These are phyloP conservation scores for Ptiloglossa arizonensis DNA, from an alignment of 1,140 invertebrate species.

Conservation along the genomic window DNA sequence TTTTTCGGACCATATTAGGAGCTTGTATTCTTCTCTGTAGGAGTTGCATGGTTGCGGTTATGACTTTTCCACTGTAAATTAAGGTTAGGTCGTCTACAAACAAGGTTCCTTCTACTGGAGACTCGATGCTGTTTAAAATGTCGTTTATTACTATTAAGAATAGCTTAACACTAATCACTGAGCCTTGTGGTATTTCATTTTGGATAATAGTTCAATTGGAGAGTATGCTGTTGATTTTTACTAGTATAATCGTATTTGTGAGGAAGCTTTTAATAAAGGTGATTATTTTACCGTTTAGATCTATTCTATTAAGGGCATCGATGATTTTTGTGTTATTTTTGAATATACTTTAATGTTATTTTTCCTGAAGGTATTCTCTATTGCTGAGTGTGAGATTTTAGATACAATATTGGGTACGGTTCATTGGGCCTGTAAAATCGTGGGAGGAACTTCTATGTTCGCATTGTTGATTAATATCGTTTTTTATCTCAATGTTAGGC, in stretches of 20 bases:
- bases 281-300: neutral
- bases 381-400: too few species aligned
- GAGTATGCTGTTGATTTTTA: neutral
- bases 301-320: neutral
- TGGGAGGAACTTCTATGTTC: too few species aligned
- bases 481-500: too few species aligned
- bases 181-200: slow-evolving; percentile 1
- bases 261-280: slow-evolving; percentile 11
- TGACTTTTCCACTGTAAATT: neutral
- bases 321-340: neutral
- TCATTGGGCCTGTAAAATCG: too few species aligned
- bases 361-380: too few species aligned
- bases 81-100: slow-evolving; percentile 5
- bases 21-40: neutral
- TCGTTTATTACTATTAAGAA: slow-evolving; percentile 16
- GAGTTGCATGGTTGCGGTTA: neutral
- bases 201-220: neutral
- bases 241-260: neutral
- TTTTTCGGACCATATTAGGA: neutral
- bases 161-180: neutral
- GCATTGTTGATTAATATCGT: too few species aligned
- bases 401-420: too few species aligned
- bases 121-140: neutral
- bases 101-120: neutral
- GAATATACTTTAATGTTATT: too few species aligned